phyloP scores from a whole-genome alignment of 1,140 invertebrate species.

The Drosophila burlai region DNA sequence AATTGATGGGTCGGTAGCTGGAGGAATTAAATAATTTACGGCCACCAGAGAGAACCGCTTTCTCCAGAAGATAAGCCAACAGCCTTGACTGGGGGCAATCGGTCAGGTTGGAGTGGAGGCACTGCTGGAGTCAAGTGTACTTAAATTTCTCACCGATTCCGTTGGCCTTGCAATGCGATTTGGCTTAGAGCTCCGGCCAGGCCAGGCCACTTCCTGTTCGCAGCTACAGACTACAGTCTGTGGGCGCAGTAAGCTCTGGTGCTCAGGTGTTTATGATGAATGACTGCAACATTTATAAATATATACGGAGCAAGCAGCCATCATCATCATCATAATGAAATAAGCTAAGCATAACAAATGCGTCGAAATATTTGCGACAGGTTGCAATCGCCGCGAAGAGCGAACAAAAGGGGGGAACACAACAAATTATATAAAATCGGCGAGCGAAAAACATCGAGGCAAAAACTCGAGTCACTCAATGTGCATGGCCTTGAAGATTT shows the following conservation, averaged over 20 bases:
- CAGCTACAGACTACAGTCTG: slow-evolving; percentile 23
- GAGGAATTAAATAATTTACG: slow-evolving; percentile 30
- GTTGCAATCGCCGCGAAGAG: slow-evolving; percentile 61
- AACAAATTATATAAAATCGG: slow-evolving; percentile 74
- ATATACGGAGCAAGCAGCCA: slow-evolving; percentile 40
- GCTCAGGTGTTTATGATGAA: slow-evolving; percentile 60
- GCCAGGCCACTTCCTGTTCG: slow-evolving; percentile 65
- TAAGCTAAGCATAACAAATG: slow-evolving; percentile 83
- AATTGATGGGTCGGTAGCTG: slow-evolving; percentile 32
- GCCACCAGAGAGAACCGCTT: slow-evolving; percentile 32
- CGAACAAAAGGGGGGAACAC: slow-evolving; percentile 31
- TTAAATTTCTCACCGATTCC: slow-evolving; percentile 3
- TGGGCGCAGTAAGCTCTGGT: slow-evolving; percentile 56
- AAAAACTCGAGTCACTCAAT: slow-evolving; percentile 73
- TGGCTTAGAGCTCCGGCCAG: slow-evolving; percentile 23
- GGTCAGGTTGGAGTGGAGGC: slow-evolving; percentile 45
- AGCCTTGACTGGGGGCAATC: slow-evolving; percentile 70
- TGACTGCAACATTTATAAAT: slow-evolving; percentile 81
- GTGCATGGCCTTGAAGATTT: slow-evolving; percentile 80
- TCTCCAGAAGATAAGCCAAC: slow-evolving; percentile 35
- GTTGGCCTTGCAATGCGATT: slow-evolving; percentile 45
- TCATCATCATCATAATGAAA: slow-evolving; percentile 72
- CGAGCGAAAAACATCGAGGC: slow-evolving; percentile 49
- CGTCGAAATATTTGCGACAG: slow-evolving; percentile 81
- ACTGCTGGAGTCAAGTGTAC: background rate